These are phyloP conservation scores for Yponomeuta plumbellus DNA, from an alignment of 2,888 invertebrate genomes.

Conservation along the genomic window DNA sequence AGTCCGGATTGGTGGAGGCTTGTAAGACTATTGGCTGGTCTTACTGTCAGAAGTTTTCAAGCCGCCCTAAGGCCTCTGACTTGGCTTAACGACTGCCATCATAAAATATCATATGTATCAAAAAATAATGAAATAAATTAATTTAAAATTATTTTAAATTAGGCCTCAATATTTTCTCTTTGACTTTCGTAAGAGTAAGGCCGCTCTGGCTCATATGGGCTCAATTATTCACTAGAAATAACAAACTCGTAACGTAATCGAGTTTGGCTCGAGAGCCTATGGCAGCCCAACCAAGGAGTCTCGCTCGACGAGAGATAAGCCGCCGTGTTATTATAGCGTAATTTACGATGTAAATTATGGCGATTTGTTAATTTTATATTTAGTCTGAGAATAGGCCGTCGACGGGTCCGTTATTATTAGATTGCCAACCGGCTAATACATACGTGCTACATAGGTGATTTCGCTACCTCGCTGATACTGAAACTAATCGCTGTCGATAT, in stretches of 20 bases:
- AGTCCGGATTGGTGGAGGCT: too few species aligned
- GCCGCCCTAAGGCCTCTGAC: too few species aligned
- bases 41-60: too few species aligned
- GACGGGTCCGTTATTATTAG: constrained; percentile 44
- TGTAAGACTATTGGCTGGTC: too few species aligned
- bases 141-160: too few species aligned
- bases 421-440: constrained; percentile 23
- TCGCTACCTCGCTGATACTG: neutral
- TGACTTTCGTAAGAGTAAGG: too few species aligned
- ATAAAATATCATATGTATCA: too few species aligned
- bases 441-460: neutral
- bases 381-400: constrained; percentile 42
- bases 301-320: constrained; percentile 56
- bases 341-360: constrained; percentile 67
- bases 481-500: neutral
- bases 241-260: neutral
- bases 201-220: too few species aligned
- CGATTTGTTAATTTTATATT: constrained; percentile 70
- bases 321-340: constrained; percentile 64
- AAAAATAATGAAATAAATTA: too few species aligned
- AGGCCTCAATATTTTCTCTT: too few species aligned
- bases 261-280: neutral
- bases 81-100: too few species aligned
- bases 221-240: too few species aligned
- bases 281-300: constrained; percentile 43